Evolutionary conservation across 1,140 invertebrate genomes (phyloP), one percentile per base, ranked within the genome.

Genomic region (Diuraphis noxia): DNA sequence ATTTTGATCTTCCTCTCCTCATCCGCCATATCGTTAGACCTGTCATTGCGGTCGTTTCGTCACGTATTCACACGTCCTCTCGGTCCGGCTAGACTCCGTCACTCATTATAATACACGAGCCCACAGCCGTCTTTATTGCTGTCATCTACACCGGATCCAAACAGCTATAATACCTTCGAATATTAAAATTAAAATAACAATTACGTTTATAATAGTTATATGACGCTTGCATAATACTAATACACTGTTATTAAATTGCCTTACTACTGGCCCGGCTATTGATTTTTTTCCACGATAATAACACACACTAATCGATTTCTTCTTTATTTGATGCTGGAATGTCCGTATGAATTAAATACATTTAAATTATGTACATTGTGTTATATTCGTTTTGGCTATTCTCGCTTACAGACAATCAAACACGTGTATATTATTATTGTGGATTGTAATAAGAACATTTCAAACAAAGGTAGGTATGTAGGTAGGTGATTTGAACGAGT

Each of bases 11-110:
- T n/a, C 34, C 43, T 86, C 43, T 19, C 13, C 21, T 52, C 10
- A 2, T 1, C 34, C n/a, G 34, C 25, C 46, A 30, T 17, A 19
- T 34, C 56, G 10, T 5, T 25, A 25, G 43, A 23, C 34, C 85
- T 52, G 43, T 86, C 85, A n/a, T 52, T 86, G 85, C 85, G 85
- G 85, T 52, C 85, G 85, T 49, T 86, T 86, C 85, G 85, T 86
- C 85, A 86, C 81, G 81, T 41, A 82, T 82, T 82, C 81, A 82
- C 81, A 82, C 85, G 85, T 86, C 43, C 84, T 49, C 36, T 49
- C 84, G n/a, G 82, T 81, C 79, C 36, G 36, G 36, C 79, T 25
- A 40, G 36, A 84, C 82, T n/a, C 30, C 82, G 41, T 84, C 40
- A n/a, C 82, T 84, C 82, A 84, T 84, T 43, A 84, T 84, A 19